Evolutionary conservation across 1,140 invertebrate species (phyloP), one percentile per base, ranked within the genome.

Genomic region (roundworm (Caenorhabditis elegans)): DNA sequence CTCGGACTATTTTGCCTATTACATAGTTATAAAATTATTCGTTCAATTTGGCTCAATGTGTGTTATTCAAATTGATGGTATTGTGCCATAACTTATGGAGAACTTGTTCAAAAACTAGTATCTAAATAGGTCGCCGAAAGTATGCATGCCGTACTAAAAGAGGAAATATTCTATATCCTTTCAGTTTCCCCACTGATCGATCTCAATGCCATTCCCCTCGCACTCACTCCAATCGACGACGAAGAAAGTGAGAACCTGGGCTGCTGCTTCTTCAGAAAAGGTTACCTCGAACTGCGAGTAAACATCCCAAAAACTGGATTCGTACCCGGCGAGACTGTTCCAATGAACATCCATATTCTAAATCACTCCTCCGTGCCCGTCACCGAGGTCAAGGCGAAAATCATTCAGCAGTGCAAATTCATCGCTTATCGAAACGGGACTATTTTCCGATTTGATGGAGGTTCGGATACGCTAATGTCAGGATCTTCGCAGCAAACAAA

Each of bases 261-360:
- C 10, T 70, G 60, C n/a, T 70, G 60, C 22, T 70, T 31, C n/a
- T 70, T 70, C 34, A 70, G 39, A 39, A 70, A 70, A 70, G 60
- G 60, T 10, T 70, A 70, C 22, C 26, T 70, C 17, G 60, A 70
- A 22, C 28, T 70, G 31, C 26, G 34, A 36, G 60, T 70, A 8
- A n/a, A 70, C 26, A 70, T 70, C 13, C 60, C 60, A 13, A 70
- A 70, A n/a, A 70, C 60, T 22, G 60, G 60, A 39, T 70, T 70
- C n/a, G 60, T 70, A 6, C 60, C 60, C 6, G 60, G 60, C 36
- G 60, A 70, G 22, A 70, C 60, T 24, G 19, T 70, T 11, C 34
- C 60, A 22, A 36, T 70, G 34, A 70, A 70, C n/a, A n/a, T 70
- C 11, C 34, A 70, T 11, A 36, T 70, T 22, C 34, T 70, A 2